These are phyloP conservation scores for Leptinotarsa juncta DNA, from an alignment of 2,888 invertebrate species.

Conservation along the genomic window DNA sequence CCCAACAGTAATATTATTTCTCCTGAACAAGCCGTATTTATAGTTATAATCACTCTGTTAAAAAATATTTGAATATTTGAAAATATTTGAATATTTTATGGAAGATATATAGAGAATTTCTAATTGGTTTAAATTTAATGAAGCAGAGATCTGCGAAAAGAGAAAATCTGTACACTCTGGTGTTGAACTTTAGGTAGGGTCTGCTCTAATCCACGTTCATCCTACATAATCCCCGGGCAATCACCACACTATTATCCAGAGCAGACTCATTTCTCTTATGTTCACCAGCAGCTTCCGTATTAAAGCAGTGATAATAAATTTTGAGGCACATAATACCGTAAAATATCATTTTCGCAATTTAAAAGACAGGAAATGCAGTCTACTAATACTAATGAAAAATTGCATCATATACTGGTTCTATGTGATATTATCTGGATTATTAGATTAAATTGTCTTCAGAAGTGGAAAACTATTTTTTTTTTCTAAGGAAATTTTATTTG, in stretches of 20 bases:
- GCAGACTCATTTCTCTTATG: conserved; percentile 56
- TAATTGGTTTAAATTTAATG: conserved; percentile 30
- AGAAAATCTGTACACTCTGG: conserved; percentile 35
- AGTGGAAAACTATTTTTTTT: background rate
- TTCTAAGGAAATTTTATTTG: background rate
- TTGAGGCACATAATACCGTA: conserved; percentile 42
- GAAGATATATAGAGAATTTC: conserved; percentile 1
- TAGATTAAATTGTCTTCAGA: background rate
- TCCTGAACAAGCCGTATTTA: no score
- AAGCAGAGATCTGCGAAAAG: conserved; percentile 31
- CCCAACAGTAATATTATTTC: no score
- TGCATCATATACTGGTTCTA: conserved; percentile 29
- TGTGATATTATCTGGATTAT: conserved; percentile 33
- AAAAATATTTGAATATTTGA: background rate
- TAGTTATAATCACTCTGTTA: no score
- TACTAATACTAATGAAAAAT: conserved; percentile 43
- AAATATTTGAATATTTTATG: background rate
- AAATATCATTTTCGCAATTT: conserved; percentile 48
- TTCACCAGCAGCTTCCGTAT: conserved; percentile 36
- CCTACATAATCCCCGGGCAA: conserved; percentile 60
- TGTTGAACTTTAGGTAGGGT: conserved; percentile 46
- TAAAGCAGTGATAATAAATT: conserved; percentile 44
- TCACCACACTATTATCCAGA: conserved; percentile 60
- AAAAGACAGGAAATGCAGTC: conserved; percentile 43
- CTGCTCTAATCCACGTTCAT: conserved; percentile 60